These are phyloP conservation scores for Palythoa grandiflora DNA, from an alignment of 92 coral and sea anemone species.

Conservation along the genomic window DNA sequence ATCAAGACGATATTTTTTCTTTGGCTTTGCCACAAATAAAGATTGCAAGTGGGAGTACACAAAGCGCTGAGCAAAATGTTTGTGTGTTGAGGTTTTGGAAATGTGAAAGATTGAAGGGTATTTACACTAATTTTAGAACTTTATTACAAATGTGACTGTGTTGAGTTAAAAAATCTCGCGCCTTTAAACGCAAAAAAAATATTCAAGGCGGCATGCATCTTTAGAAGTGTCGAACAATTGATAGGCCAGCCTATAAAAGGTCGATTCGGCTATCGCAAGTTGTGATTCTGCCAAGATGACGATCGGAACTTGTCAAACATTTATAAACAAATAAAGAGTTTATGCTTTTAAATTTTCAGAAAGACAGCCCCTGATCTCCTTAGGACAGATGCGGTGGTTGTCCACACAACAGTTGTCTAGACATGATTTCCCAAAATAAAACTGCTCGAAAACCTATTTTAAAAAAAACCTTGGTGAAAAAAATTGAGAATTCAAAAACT, in stretches of 20 bases:
- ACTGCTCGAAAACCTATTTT: neutral
- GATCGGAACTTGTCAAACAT: constrained; percentile 34
- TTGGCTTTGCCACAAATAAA: neutral
- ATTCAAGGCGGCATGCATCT: constrained; percentile 10
- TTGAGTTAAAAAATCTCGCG: neutral
- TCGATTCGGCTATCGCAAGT: constrained; percentile 45
- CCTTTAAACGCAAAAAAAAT: neutral
- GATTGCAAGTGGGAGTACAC: neutral
- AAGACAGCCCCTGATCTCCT: constrained; percentile 13
- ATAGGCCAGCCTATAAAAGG: constrained; percentile 39
- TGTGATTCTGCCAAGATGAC: constrained; percentile 39
- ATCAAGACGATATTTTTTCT: constrained; percentile 9
- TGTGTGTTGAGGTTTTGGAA: neutral
- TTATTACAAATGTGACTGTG: neutral
- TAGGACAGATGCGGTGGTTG: constrained; percentile 6
- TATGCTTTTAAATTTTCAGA: neutral
- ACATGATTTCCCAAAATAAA: neutral
- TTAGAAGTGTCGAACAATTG: constrained; percentile 39
- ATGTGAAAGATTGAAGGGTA: neutral
- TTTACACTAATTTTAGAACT: neutral
- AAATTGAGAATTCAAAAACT: neutral
- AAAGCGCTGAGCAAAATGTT: neutral
- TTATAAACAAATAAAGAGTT: constrained; percentile 41
- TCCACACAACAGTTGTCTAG: constrained; percentile 8
- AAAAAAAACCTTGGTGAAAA: neutral